Conservation (phyloP, 2,888 invertebrate genomes). For the Omphaloscelis lunosa region DNA sequence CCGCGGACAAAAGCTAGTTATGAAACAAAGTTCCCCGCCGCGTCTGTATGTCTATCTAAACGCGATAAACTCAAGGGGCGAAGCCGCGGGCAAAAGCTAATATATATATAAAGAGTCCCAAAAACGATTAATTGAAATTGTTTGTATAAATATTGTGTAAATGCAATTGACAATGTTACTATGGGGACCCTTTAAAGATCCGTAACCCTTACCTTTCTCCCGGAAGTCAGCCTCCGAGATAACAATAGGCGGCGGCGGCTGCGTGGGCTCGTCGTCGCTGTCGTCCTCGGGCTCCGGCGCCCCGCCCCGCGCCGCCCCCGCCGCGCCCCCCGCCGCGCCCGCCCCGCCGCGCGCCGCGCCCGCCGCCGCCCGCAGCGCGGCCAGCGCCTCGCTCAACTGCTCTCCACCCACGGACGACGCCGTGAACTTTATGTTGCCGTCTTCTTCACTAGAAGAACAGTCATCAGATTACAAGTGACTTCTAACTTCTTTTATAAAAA, state of each 20-base stretch:
- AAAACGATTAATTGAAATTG: too few relatives aligned
- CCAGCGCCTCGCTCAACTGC: slow-evolving; percentile 73
- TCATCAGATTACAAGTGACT: too few relatives aligned
- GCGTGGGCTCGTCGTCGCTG: slow-evolving; percentile 74
- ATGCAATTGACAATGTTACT: too few relatives aligned
- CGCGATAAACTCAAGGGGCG: too few relatives aligned
- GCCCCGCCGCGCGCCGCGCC: slow-evolving; percentile 57
- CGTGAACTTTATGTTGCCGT: slow-evolving; percentile 72
- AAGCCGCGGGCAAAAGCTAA: too few relatives aligned
- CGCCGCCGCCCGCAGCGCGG: slow-evolving; percentile 57
- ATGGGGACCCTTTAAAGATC: too few relatives aligned
- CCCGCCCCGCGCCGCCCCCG: slow-evolving; percentile 1
- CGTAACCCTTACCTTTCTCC: slow-evolving; percentile 83
- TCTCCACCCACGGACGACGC: slow-evolving; percentile 76
- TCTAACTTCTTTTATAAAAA: not conserved
- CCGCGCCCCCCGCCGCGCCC: slow-evolving; percentile 28
- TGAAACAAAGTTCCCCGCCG: too few relatives aligned
- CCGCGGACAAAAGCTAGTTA: too few relatives aligned
- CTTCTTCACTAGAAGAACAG: slow-evolving; percentile 70
- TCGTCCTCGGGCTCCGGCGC: slow-evolving; percentile 69
- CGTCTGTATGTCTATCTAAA: too few relatives aligned
- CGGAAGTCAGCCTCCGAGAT: slow-evolving; percentile 88
- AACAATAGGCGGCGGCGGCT: slow-evolving; percentile 81
- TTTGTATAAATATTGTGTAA: too few relatives aligned
- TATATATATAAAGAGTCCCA: too few relatives aligned